Evolutionary conservation across 2,113 vertebrate species (phyloP).

Genomic region (Vulpes lagopus): DNA sequence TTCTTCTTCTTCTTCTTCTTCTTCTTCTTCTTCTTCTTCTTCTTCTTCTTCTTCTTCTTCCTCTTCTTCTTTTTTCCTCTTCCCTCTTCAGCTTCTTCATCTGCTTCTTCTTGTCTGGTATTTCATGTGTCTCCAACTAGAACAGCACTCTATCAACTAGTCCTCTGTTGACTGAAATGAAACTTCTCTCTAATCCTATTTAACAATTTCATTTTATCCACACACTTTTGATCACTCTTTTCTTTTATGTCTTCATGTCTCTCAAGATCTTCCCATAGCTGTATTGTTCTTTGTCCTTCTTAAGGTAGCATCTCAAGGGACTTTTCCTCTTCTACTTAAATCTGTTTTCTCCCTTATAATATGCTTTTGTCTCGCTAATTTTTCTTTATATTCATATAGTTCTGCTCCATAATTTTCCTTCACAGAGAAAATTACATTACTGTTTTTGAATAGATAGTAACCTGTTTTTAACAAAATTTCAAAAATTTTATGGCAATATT

Average conservation of each 20-base stretch:
- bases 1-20: not conserved
- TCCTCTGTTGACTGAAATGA: not conserved
- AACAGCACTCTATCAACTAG: not conserved
- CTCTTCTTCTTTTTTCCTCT: too few relatives aligned
- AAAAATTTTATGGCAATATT: not conserved
- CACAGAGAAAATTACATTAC: not conserved
- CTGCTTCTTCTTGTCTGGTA: not conserved
- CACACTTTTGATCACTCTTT: not conserved
- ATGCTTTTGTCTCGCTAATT: not conserved
- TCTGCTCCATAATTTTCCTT: not conserved
- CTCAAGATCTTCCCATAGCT: not conserved
- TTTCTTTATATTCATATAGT: too few relatives aligned
- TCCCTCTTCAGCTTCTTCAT: not conserved
- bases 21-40: too few relatives aligned
- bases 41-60: too few relatives aligned
- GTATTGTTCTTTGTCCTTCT: not conserved
- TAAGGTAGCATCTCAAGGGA: not conserved
- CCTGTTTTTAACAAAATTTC: not conserved
- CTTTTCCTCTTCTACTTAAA: not conserved
- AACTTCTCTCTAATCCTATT: not conserved
- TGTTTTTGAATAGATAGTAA: not conserved
- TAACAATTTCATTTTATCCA: not conserved
- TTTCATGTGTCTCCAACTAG: not conserved
- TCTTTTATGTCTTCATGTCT: not conserved
- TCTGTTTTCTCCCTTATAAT: not conserved